A percentile compares a stretch with the other conserved stretches of the same genome.
These are phyloP conservation scores for Lasioglossum villosulum DNA, from an alignment of 2,888 invertebrate genomes.

Conservation along the genomic window DNA sequence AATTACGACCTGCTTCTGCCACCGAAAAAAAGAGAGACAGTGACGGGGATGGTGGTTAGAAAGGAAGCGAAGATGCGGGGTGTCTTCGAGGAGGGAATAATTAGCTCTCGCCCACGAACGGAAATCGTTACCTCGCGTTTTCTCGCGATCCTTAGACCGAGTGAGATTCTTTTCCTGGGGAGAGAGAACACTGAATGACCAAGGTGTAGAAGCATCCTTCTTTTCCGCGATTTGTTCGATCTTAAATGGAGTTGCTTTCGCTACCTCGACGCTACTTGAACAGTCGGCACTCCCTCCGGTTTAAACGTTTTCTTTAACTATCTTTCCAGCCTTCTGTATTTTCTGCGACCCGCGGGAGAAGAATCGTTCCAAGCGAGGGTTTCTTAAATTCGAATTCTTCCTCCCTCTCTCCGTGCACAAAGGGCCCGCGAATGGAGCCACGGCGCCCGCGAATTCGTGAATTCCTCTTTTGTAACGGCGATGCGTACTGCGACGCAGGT, in stretches of 20 bases:
- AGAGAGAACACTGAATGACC: neutral
- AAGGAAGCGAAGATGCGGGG: slow-evolving; percentile 47
- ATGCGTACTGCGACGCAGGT: slow-evolving; percentile 39
- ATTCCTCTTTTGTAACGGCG: slow-evolving; percentile 43
- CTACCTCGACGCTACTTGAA: neutral
- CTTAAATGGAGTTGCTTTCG: neutral
- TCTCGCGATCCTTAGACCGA: slow-evolving; percentile 48
- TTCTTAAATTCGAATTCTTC: slow-evolving; percentile 17
- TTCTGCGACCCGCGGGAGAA: neutral
- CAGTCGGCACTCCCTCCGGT: neutral
- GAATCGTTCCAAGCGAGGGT: neutral
- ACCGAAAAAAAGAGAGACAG: slow-evolving; percentile 49
- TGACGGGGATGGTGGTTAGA: slow-evolving; percentile 23
- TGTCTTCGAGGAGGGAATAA: slow-evolving; percentile 61
- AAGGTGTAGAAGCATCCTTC: slow-evolving; percentile 14
- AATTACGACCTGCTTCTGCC: slow-evolving; percentile 77
- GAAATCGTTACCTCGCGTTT: slow-evolving; percentile 53
- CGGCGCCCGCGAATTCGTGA: slow-evolving; percentile 39
- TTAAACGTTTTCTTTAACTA: neutral
- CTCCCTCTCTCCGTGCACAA: slow-evolving; percentile 16
- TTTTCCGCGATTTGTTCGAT: slow-evolving; percentile 22
- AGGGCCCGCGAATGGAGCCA: slow-evolving; percentile 3
- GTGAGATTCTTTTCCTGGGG: neutral
- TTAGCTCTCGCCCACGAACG: slow-evolving; percentile 47
- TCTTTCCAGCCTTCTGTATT: neutral